Conservation (phyloP, 2,113 vertebrate genomes). For the Poicephalus meyeri region DNA sequence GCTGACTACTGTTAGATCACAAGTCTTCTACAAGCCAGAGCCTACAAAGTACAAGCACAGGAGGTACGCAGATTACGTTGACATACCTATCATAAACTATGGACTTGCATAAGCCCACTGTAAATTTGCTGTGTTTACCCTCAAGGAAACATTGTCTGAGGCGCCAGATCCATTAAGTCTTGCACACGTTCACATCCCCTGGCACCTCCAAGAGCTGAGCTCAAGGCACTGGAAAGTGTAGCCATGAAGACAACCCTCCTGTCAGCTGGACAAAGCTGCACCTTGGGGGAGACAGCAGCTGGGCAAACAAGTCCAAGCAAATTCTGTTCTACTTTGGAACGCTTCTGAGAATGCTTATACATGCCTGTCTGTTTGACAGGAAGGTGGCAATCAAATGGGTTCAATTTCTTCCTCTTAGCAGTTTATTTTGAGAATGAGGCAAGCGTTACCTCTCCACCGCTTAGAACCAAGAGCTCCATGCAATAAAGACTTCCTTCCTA, state of each 20-base stretch:
- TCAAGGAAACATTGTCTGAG: neutral
- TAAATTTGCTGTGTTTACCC: neutral
- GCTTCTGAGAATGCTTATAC: neutral
- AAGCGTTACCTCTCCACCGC: neutral
- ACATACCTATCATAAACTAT: neutral
- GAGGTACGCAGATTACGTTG: neutral
- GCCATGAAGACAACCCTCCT: neutral
- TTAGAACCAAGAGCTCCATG: neutral
- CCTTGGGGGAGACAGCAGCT: neutral
- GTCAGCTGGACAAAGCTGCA: neutral
- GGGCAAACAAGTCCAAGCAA: neutral
- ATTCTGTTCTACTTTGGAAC: neutral
- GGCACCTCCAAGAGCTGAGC: neutral
- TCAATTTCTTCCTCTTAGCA: neutral
- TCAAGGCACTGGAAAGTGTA: fast-evolving
- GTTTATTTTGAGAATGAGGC: neutral
- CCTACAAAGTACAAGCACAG: neutral
- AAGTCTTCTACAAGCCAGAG: neutral
- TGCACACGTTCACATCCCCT: neutral
- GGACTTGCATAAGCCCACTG: neutral
- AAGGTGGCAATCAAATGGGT: neutral
- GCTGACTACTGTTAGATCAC: neutral
- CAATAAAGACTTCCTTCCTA: neutral
- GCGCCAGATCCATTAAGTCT: neutral
- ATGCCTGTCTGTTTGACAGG: neutral